Evolutionary conservation across 2,888 invertebrate species (phyloP).

Genomic region (Bombyx huttoni): DNA sequence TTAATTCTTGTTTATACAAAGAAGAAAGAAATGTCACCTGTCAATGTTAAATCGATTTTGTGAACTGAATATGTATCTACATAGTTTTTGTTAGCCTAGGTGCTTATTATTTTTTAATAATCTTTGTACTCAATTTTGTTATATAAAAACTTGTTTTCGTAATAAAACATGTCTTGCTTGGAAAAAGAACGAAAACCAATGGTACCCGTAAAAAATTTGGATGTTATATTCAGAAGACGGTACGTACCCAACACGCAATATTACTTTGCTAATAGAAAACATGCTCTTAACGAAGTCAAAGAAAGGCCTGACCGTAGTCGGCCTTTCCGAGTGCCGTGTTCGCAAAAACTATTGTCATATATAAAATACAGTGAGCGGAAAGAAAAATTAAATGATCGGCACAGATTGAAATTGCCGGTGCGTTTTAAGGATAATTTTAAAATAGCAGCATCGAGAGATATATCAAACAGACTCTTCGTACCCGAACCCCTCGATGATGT

Average conservation of each 20-base stretch:
- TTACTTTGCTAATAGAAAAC: constrained; percentile 56
- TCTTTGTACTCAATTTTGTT: not conserved
- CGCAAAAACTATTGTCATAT: constrained; percentile 56
- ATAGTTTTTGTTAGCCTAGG: not conserved
- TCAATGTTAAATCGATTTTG: not conserved
- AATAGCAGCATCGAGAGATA: constrained; percentile 59
- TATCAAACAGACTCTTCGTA: constrained; percentile 71
- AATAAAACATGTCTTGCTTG: constrained; percentile 33
- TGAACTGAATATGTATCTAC: not conserved
- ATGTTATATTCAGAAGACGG: constrained; percentile 58
- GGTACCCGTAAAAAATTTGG: constrained; percentile 54
- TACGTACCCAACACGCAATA: constrained; percentile 58
- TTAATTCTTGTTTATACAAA: not conserved
- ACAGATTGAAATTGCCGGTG: constrained; percentile 39
- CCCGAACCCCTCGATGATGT: constrained; percentile 68
- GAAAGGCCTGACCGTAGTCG: constrained; percentile 22
- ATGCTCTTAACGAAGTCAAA: constrained; percentile 25
- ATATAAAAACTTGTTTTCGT: not conserved
- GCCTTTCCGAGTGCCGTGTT: constrained; percentile 48
- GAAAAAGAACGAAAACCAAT: constrained; percentile 49
- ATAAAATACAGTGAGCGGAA: constrained; percentile 58
- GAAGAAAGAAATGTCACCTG: not conserved
- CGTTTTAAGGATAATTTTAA: constrained; percentile 51
- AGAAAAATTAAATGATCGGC: constrained; percentile 34
- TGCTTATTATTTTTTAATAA: not conserved